These are phyloP conservation scores for Mus spretus DNA, from an alignment of 2,797 vertebrate species.

Conservation along the genomic window DNA sequence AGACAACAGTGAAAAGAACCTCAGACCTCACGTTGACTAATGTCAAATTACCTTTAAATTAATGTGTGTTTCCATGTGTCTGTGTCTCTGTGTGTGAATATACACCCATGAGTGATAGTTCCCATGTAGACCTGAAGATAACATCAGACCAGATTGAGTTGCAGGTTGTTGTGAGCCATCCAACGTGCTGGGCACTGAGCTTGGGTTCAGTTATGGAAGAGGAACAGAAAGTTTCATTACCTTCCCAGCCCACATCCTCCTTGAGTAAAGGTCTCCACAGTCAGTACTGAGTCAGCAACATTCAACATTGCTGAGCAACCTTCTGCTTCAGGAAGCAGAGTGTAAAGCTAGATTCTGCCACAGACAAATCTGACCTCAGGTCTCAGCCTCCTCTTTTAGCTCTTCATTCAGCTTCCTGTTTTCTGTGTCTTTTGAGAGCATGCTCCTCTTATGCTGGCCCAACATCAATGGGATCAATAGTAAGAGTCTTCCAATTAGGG, in stretches of 20 bases:
- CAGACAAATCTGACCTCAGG: background rate
- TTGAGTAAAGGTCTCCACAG: background rate
- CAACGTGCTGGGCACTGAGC: background rate
- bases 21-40: background rate
- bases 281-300: background rate
- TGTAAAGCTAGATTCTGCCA: background rate
- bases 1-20: background rate
- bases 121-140: background rate
- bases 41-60: background rate
- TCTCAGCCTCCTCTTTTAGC: background rate
- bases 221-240: background rate
- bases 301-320: background rate
- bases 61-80: background rate
- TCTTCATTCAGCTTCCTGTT: background rate
- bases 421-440: background rate
- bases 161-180: background rate
- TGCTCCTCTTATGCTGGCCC: background rate
- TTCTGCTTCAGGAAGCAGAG: background rate
- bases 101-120: background rate
- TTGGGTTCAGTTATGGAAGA: background rate
- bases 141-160: background rate
- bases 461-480: background rate
- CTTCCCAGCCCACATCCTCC: background rate
- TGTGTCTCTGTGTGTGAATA: background rate
- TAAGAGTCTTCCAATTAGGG: background rate